Evolutionary conservation across 2,797 vertebrate genomes (phyloP).

Genomic region (Miichthys miiuy): DNA sequence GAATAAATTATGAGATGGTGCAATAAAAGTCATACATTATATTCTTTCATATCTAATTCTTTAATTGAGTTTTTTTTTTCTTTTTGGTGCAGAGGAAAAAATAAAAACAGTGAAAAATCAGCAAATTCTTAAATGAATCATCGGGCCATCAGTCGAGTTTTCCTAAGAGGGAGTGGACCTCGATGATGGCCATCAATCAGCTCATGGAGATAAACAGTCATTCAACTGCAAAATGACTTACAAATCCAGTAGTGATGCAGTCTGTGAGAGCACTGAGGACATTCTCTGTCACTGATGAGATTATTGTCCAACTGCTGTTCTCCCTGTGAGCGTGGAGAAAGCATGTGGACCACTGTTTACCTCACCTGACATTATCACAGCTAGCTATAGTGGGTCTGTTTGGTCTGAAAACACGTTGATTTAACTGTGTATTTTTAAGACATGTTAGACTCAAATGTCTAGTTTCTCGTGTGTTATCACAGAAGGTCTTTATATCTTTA

Average conservation of each 20-base stretch:
- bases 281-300: conserved; percentile 21
- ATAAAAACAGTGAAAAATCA: too few species aligned
- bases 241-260: conserved; percentile 4
- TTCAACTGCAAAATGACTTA: conserved; percentile 9
- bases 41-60: too few species aligned
- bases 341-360: too few species aligned
- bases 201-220: conserved; percentile 24
- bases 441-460: neutral
- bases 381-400: neutral
- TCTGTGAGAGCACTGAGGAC: neutral
- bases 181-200: conserved; percentile 14
- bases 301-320: neutral
- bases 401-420: neutral
- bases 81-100: too few species aligned
- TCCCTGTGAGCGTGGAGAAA: neutral
- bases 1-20: too few species aligned
- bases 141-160: too few species aligned
- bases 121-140: too few species aligned
- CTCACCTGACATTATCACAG: neutral
- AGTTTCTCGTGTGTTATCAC: neutral
- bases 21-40: too few species aligned
- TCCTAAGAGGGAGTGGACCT: too few species aligned
- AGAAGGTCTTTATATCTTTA: neutral
- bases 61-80: too few species aligned
- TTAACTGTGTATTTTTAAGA: neutral